Percentiles rank a stretch among this genome's conserved stretches.
These are phyloP conservation scores for Deroplatys truncata DNA, from an alignment of 2,888 invertebrate species.

Conservation along the genomic window DNA sequence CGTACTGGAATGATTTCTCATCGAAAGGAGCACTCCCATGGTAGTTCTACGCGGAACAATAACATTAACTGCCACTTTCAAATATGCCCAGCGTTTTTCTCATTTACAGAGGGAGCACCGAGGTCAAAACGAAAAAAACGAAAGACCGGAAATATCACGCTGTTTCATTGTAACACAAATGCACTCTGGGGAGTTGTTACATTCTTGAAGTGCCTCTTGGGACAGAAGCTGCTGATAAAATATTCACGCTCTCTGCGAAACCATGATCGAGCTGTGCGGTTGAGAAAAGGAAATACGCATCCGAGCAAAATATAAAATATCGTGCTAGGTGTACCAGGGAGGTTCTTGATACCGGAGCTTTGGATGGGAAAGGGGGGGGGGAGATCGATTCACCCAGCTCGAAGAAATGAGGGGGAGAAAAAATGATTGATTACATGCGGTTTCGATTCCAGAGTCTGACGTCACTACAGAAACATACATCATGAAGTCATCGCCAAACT, in stretches of 20 bases:
- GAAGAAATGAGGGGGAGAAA: background rate
- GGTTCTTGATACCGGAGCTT: background rate
- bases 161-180: background rate
- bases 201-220: background rate
- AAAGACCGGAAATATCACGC: background rate
- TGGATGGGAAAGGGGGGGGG: background rate
- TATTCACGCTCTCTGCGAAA: background rate
- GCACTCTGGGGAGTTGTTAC: background rate
- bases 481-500: conserved; percentile 8
- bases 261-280: background rate
- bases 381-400: background rate
- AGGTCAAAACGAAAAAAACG: background rate
- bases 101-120: background rate
- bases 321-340: background rate
- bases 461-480: background rate
- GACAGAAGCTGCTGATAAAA: background rate
- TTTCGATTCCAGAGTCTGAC: conserved; percentile 4
- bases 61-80: background rate
- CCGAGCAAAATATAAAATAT: background rate
- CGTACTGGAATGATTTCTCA: background rate
- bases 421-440: conserved; percentile 12
- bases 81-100: background rate
- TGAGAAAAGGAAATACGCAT: background rate
- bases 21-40: background rate
- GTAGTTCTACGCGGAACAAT: background rate